Evolutionary conservation across 2,888 invertebrate species (phyloP).

Genomic region (Lycocerus yunnanus): DNA sequence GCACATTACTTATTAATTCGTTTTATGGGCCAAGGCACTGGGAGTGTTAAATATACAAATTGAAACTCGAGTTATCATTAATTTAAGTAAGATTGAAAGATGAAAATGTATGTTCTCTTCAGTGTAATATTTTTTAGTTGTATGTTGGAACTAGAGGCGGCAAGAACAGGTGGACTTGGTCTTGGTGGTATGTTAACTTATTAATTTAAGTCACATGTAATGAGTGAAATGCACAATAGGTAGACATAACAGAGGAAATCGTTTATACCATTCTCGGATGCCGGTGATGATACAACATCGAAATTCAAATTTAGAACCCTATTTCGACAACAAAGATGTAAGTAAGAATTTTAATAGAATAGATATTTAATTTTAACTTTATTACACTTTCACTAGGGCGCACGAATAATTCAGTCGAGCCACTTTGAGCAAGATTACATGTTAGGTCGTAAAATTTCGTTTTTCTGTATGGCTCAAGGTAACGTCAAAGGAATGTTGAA

Average conservation of each 20-base stretch:
- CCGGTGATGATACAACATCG: constrained; percentile 62
- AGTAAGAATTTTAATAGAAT: constrained; percentile 41
- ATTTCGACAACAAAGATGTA: constrained; percentile 70
- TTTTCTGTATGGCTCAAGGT: constrained; percentile 74
- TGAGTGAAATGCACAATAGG: constrained; percentile 25
- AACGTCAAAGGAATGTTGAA: constrained; percentile 11
- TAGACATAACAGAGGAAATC: constrained; percentile 52
- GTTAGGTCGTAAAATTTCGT: constrained; percentile 75
- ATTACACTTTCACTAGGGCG: constrained; percentile 59
- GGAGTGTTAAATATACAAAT: constrained; percentile 4
- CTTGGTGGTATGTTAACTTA: constrained; percentile 7
- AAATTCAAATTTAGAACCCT: constrained; percentile 62
- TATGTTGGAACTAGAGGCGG: constrained; percentile 12
- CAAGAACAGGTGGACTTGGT: constrained; percentile 31
- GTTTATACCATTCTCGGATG: constrained; percentile 58
- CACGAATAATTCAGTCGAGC: constrained; percentile 70
- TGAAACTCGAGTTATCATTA: background rate
- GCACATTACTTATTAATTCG: constrained; percentile 24
- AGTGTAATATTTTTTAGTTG: constrained; percentile 13
- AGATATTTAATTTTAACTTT: background rate
- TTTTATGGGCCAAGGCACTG: constrained; percentile 17
- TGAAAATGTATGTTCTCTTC: constrained; percentile 11
- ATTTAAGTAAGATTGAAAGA: background rate
- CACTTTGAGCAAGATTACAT: constrained; percentile 75
- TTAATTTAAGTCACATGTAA: background rate